These are phyloP conservation scores for Enteromius paludinosus DNA, from an alignment of 2,797 vertebrate genomes.

Conservation along the genomic window DNA sequence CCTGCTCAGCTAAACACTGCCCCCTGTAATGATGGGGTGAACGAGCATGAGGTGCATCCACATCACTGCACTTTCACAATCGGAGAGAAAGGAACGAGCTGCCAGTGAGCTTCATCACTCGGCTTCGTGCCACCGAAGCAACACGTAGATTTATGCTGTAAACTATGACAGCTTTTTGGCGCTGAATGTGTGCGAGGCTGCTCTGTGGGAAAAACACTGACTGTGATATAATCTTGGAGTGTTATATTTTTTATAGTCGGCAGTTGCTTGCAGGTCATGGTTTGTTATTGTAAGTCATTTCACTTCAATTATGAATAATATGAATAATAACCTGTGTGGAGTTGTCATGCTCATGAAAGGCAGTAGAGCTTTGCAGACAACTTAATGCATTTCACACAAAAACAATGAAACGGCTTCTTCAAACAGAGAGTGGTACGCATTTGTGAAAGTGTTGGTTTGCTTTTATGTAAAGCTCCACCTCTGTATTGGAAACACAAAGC, in stretches of 20 bases:
- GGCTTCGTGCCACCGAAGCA: constrained; percentile 24
- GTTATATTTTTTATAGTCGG: not conserved
- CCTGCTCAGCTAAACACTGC: constrained; percentile 37
- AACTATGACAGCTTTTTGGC: constrained; percentile 21
- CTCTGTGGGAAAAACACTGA: not conserved
- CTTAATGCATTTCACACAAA: constrained; percentile 16
- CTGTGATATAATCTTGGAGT: not conserved
- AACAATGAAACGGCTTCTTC: constrained; percentile 31
- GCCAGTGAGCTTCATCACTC: constrained; percentile 29
- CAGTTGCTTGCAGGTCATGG: not conserved
- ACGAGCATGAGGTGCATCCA: constrained; percentile 44
- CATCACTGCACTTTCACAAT: constrained; percentile 59
- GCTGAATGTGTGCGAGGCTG: not conserved
- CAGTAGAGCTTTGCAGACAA: not conserved
- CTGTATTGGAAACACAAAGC: constrained; percentile 50
- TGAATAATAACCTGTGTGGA: not conserved
- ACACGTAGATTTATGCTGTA: constrained; percentile 16
- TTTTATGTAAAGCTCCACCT: constrained; percentile 40
- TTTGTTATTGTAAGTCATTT: not conserved
- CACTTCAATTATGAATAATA: not conserved
- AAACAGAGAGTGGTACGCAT: constrained; percentile 13
- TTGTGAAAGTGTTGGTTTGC: constrained; percentile 29
- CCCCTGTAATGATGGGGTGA: constrained; percentile 49
- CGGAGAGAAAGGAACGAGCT: constrained; percentile 8
- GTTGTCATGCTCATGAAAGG: not conserved